These are phyloP conservation scores for Poeciliopsis retropinna DNA, from an alignment of 2,113 vertebrate genomes.

Conservation along the genomic window DNA sequence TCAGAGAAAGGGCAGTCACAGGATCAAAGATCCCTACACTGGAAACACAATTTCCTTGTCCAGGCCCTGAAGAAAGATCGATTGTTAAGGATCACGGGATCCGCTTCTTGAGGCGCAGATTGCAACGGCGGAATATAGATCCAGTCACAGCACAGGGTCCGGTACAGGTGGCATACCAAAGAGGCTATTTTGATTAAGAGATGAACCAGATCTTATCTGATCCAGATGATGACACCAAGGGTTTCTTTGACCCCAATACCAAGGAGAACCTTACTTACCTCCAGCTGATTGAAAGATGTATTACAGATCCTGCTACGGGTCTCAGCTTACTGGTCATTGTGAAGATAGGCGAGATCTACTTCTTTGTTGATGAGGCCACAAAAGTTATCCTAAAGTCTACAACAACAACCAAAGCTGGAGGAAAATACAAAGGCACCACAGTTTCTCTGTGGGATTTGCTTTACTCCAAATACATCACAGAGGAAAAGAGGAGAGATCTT, in stretches of 20 bases:
- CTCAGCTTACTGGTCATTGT: constrained; percentile 76
- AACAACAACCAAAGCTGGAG: constrained; percentile 71
- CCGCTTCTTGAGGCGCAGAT: constrained; percentile 77
- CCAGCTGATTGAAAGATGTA: constrained; percentile 77
- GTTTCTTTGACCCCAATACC: constrained; percentile 78
- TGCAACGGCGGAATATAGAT: constrained; percentile 85
- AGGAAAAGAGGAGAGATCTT: constrained; percentile 75
- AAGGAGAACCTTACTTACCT: constrained; percentile 85
- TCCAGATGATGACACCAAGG: constrained; percentile 75
- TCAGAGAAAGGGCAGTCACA: constrained; percentile 41
- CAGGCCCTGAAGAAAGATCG: constrained; percentile 67
- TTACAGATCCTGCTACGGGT: constrained; percentile 69
- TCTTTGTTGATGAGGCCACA: constrained; percentile 65
- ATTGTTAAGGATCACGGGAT: constrained; percentile 70
- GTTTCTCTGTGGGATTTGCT: constrained; percentile 84
- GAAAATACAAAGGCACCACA: constrained; percentile 73
- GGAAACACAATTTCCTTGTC: constrained; percentile 65
- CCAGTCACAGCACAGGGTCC: constrained; percentile 84
- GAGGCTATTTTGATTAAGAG: constrained; percentile 83
- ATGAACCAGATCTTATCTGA: constrained; percentile 82
- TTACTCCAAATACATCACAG: constrained; percentile 78
- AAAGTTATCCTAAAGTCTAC: constrained; percentile 62
- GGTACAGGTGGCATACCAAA: constrained; percentile 82
- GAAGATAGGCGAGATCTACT: constrained; percentile 75
- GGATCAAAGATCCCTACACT: constrained; percentile 54